Evolutionary conservation across 2,888 invertebrate species (phyloP).

Genomic region (Drosophila kambysellisi): DNA sequence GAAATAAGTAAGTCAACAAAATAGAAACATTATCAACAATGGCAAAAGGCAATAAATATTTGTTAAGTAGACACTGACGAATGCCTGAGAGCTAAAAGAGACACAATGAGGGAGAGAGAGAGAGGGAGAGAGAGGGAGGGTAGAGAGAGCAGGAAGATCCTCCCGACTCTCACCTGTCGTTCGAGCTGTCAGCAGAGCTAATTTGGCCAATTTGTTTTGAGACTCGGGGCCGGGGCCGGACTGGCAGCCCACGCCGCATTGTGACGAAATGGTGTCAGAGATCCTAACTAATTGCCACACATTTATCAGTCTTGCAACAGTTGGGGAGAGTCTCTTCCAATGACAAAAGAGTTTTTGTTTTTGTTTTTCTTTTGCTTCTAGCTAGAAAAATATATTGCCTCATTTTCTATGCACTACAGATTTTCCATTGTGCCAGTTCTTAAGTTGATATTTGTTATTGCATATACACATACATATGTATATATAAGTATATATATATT

Average conservation of each 20-base stretch:
- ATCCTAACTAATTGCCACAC: conserved; percentile 72
- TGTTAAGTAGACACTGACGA: conserved; percentile 74
- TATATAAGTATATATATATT: neutral
- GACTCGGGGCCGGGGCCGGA: neutral
- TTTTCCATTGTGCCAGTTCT: conserved; percentile 50
- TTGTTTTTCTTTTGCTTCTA: conserved; percentile 22
- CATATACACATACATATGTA: neutral
- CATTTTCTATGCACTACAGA: conserved; percentile 59
- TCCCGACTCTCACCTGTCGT: conserved; percentile 56
- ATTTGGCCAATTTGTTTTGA: conserved; percentile 67
- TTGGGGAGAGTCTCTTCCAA: conserved; percentile 5
- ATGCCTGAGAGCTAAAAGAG: conserved; percentile 26
- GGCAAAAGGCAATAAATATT: conserved; percentile 45
- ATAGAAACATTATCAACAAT: conserved; percentile 42
- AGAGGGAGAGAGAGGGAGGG: accelerated
- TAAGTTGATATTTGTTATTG: conserved; percentile 52
- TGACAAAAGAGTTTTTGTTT: conserved; percentile 7
- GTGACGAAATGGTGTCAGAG: conserved; percentile 75
- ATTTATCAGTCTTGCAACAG: conserved; percentile 74
- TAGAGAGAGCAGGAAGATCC: conserved; percentile 13
- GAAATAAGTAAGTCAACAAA: conserved; percentile 6
- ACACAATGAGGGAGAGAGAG: accelerated
- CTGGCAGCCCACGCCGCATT: conserved; percentile 32
- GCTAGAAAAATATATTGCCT: conserved; percentile 54
- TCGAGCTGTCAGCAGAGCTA: conserved; percentile 55